A percentile compares a stretch with the other conserved stretches of the same genome.
Conservation (phyloP, 2,888 invertebrate species). For the Lamproptera curius region DNA sequence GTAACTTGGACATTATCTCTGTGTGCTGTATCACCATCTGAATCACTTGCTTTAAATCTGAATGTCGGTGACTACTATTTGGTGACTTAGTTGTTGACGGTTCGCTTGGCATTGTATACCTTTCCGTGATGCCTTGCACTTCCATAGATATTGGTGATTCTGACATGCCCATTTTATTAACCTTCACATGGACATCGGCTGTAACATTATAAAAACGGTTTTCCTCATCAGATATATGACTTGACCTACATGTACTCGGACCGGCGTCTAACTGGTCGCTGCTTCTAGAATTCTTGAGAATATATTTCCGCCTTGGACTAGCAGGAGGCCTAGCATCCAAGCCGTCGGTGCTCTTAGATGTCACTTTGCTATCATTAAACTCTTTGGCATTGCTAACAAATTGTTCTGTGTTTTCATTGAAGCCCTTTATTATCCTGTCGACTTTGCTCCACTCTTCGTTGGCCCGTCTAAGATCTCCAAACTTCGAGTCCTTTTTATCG, state of each 20-base stretch:
- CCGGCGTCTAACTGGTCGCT: constrained; percentile 65
- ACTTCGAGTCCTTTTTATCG: constrained; percentile 83
- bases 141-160: constrained; percentile 63
- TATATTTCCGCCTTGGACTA: constrained; percentile 50
- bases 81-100: constrained; percentile 57
- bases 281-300: constrained; percentile 61
- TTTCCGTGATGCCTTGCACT: constrained; percentile 48
- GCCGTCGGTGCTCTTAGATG: constrained; percentile 75
- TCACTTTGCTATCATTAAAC: constrained; percentile 55
- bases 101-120: constrained; percentile 54
- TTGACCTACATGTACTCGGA: constrained; percentile 40
- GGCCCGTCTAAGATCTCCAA: constrained; percentile 81
- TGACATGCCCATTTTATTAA: constrained; percentile 57
- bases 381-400: constrained; percentile 64
- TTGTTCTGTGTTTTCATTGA: constrained; percentile 57
- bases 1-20: constrained; percentile 37
- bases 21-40: constrained; percentile 39
- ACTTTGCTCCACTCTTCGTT: constrained; percentile 66
- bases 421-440: constrained; percentile 53
- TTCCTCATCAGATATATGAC: constrained; percentile 36
- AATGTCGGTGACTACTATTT: constrained; percentile 40
- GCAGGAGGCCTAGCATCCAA: constrained; percentile 53
- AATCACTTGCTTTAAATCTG: constrained; percentile 43
- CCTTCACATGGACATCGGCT: constrained; percentile 68
- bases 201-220: constrained; percentile 55